Evolutionary conservation across 1,140 invertebrate genomes (phyloP).

Genomic region (Dermatophagoides farinae): DNA sequence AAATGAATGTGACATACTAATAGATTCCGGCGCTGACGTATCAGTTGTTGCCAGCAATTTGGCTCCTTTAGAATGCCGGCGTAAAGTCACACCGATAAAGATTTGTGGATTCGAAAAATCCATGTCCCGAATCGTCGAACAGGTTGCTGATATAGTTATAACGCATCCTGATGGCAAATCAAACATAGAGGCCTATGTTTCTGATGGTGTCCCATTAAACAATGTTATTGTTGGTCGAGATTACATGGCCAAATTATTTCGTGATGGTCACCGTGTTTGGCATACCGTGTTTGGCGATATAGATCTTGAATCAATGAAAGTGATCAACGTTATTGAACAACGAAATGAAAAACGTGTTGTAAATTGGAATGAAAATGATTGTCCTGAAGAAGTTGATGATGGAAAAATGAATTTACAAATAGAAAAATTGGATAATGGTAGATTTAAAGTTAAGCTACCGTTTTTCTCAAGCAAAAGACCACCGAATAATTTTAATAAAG

Average conservation of each 20-base stretch:
- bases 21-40: not conserved
- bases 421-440: too few species aligned
- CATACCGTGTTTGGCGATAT: not conserved
- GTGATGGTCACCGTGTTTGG: not conserved
- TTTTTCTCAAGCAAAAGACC: not conserved
- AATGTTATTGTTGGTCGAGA: not conserved
- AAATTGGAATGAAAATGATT: not conserved
- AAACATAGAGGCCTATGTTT: not conserved
- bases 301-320: not conserved
- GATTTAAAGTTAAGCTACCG: not conserved
- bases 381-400: too few species aligned
- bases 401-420: too few species aligned
- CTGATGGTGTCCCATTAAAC: not conserved
- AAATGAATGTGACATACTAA: not conserved
- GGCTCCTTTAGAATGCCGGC: not conserved
- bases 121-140: not conserved
- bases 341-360: not conserved
- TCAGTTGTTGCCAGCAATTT: not conserved
- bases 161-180: not conserved
- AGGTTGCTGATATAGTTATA: not conserved
- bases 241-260: not conserved
- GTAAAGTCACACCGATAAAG: not conserved
- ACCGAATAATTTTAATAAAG: not conserved
- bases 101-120: not conserved
- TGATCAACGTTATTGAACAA: not conserved